These are phyloP conservation scores for Okamejei kenojei DNA, from an alignment of 2,797 vertebrate genomes.

Conservation along the genomic window DNA sequence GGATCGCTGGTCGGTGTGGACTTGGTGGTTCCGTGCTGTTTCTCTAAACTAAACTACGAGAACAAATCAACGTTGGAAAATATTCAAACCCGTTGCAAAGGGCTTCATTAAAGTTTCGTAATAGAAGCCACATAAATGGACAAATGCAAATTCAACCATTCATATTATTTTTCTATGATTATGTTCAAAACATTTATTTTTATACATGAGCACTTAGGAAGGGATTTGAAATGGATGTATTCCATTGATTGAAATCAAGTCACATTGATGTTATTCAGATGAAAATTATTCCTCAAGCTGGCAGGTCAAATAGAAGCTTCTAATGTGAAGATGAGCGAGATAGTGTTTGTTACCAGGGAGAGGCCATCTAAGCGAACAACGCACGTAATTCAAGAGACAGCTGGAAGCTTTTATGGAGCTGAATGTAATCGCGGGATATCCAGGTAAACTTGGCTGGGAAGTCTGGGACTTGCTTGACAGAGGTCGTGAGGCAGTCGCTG, in stretches of 20 bases:
- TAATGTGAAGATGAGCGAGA: not conserved
- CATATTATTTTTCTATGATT: constrained; percentile 1
- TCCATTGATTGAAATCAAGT: constrained; percentile 30
- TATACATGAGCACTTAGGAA: constrained; percentile 24
- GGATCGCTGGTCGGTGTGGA: no score
- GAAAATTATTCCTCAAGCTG: constrained; percentile 24
- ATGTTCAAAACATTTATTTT: constrained; percentile 25
- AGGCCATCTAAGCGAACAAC: constrained; percentile 12
- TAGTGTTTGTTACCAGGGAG: not conserved
- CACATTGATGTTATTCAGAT: constrained; percentile 23
- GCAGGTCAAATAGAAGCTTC: constrained; percentile 18
- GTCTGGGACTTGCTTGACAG: not conserved
- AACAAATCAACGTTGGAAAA: not conserved
- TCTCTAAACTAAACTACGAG: not conserved
- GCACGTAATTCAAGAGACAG: constrained; percentile 3
- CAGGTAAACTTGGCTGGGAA: not conserved
- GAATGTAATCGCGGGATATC: not conserved
- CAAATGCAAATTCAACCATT: not conserved
- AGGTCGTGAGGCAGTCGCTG: not conserved
- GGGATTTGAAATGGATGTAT: constrained; percentile 29
- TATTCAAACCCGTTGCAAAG: constrained; percentile 24
- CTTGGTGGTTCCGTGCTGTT: no score
- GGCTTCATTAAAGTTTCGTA: not conserved
- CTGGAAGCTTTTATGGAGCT: constrained; percentile 5
- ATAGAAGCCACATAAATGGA: not conserved